Conservation (phyloP, 2,888 invertebrate genomes). For the Zaprionus obscuricornis region DNA sequence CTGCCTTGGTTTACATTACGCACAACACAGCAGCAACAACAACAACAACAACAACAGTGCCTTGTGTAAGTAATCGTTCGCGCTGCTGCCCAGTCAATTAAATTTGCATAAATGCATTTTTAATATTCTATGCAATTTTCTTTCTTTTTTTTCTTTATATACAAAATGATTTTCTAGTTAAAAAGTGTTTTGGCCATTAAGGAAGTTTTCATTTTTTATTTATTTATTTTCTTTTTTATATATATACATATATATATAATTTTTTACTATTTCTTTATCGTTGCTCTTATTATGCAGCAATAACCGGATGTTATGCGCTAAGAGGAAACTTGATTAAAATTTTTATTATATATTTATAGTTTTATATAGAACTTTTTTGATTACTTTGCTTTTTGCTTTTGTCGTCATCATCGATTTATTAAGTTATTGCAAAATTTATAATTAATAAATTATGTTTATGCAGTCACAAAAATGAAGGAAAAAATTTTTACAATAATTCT, state of each 20-base stretch:
- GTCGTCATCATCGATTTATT: too few species aligned
- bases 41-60: too few species aligned
- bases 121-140: conserved; percentile 53
- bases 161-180: neutral
- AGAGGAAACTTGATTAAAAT: too few species aligned
- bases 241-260: neutral
- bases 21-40: too few species aligned
- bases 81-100: conserved; percentile 54
- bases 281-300: too few species aligned
- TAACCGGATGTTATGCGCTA: too few species aligned
- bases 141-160: conserved; percentile 20
- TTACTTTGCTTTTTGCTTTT: too few species aligned
- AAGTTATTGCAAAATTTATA: too few species aligned
- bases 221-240: neutral
- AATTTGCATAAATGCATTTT: conserved; percentile 74
- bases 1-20: too few species aligned
- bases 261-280: too few species aligned
- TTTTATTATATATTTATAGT: neutral
- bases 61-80: conserved; percentile 48
- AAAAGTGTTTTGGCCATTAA: conserved; percentile 4
- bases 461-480: too few species aligned
- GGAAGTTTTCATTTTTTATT: neutral
- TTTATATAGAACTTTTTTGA: neutral
- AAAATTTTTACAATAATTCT: neutral
- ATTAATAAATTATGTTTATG: too few species aligned